Evolutionary conservation across 2,888 invertebrate genomes (phyloP), one percentile per base, ranked within the genome.

Genomic region (Ormia ochracea): DNA sequence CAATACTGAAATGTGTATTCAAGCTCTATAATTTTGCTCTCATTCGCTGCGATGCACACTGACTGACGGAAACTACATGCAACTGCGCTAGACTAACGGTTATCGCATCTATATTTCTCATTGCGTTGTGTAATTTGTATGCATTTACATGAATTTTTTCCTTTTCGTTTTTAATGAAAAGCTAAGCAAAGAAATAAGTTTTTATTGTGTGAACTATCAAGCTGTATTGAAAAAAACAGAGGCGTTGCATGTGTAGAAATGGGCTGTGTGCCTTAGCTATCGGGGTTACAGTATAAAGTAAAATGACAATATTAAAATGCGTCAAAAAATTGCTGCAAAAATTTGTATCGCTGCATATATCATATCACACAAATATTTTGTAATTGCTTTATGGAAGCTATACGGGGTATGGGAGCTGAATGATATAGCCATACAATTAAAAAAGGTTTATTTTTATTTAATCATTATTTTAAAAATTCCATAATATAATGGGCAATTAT

Each of bases 1-100:
- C 31, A 33, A 36, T 19, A 19, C 63, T 56, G 48, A 59, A 59
- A 38, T 65, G n/a, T n/a, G n/a, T n/a, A 65, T 56, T 54, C 48
- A 66, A 58, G 19, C 33, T 43, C 38, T 56, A 43, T 56, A 36
- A 65, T 56, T 65, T 56, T 48, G 45, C n/a, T 17, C 38, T n/a
- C 59, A 52, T 52, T 36, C 36, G 31, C 5, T n/a, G n/a, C n/a
- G n/a, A n/a, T n/a, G 12, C 31, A 70, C 41, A 28, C 28, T 45
- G 10, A 31, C 26, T 14, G 21, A 28, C n/a, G 21, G 7, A 58
- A 23, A 26, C 14, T 38, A 38, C 14, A n/a, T n/a, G n/a, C n/a
- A 38, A 38, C n/a, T 14, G 9, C 41, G 7, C 28, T 4, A 6
- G 1, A 26, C 26, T 23, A 33, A 38, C 26, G 33, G 28, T 10